Conservation (phyloP, 2,888 invertebrate genomes). For the Heterodera filipjevi region DNA sequence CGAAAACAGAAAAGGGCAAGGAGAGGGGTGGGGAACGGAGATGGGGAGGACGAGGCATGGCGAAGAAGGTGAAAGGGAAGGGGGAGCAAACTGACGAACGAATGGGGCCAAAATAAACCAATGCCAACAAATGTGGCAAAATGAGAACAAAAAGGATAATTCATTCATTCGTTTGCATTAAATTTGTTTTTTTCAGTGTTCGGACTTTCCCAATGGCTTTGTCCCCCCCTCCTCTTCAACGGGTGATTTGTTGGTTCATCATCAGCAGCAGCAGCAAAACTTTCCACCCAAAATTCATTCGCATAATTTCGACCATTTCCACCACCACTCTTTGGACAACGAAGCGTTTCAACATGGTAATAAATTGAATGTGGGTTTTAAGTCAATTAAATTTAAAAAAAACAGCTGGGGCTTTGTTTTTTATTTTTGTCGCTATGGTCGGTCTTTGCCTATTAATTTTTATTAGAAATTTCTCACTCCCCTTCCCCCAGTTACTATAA, state of each 20-base stretch:
- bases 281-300: background rate
- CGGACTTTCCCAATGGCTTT: background rate
- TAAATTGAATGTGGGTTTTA: background rate
- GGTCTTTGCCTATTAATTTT: no score
- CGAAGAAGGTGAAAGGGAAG: background rate
- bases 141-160: no score
- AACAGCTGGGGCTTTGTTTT: no score
- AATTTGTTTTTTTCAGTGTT: background rate
- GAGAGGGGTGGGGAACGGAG: background rate
- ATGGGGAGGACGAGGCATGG: background rate
- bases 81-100: background rate
- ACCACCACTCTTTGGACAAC: background rate
- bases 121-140: no score
- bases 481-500: no score
- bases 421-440: no score
- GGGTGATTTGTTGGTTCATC: background rate
- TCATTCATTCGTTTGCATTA: no score
- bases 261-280: background rate
- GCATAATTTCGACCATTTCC: background rate
- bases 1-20: background rate
- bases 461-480: no score
- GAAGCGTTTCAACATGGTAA: background rate
- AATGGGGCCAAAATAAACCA: background rate
- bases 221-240: background rate
- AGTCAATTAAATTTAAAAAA: no score